These are phyloP conservation scores for Drosophila neotestacea DNA, from an alignment of 2,888 invertebrate species.

Conservation along the genomic window DNA sequence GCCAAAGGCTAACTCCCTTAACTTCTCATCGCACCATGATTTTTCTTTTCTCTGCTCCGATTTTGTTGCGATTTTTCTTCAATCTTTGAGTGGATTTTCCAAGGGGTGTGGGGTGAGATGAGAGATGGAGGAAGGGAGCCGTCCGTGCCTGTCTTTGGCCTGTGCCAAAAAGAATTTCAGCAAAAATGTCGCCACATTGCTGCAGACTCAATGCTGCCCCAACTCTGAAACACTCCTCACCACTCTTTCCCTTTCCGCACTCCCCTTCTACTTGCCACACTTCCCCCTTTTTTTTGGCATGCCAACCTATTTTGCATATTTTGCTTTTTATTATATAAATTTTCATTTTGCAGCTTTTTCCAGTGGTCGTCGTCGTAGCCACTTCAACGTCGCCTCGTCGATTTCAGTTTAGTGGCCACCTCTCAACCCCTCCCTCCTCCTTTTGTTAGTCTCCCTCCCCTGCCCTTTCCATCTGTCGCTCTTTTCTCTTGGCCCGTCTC, in stretches of 20 bases:
- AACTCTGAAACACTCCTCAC: neutral
- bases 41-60: neutral
- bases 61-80: slow-evolving; percentile 61
- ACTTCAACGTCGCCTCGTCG: slow-evolving; percentile 70
- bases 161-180: slow-evolving; percentile 69
- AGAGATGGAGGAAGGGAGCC: neutral
- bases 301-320: slow-evolving; percentile 76
- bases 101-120: neutral
- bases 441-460: neutral
- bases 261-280: slow-evolving; percentile 3
- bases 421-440: neutral
- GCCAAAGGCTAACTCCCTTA: slow-evolving; percentile 11
- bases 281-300: slow-evolving; percentile 25
- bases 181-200: slow-evolving; percentile 76
- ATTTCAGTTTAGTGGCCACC: slow-evolving; percentile 69
- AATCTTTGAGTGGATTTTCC: slow-evolving; percentile 31
- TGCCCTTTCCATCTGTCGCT: neutral
- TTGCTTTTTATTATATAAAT: slow-evolving; percentile 80
- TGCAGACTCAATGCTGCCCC: slow-evolving; percentile 31
- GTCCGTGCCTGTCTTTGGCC: slow-evolving; percentile 38
- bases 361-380: slow-evolving; percentile 43
- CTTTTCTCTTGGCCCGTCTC: slow-evolving; percentile 23
- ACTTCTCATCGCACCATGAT: neutral
- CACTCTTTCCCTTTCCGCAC: neutral
- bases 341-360: slow-evolving; percentile 68